phyloP scores from a whole-genome alignment of 2,888 invertebrate genomes.

The Philereme transversata region DNA sequence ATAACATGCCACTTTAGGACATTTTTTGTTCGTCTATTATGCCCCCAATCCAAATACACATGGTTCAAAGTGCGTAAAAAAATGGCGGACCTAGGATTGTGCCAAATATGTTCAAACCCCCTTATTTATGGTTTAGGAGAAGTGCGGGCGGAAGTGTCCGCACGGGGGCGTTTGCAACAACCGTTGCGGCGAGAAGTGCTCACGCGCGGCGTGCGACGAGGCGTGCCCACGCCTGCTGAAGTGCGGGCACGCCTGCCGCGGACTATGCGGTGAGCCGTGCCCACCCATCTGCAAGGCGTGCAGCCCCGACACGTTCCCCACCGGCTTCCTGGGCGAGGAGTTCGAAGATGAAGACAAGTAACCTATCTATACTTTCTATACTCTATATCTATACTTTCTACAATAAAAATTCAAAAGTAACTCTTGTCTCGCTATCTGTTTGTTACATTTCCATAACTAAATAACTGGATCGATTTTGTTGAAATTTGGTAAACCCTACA shows the following conservation, averaged over 20 bases:
- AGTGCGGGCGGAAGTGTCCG: constrained; percentile 67
- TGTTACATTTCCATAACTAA: too few species aligned
- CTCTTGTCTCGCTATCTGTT: too few species aligned
- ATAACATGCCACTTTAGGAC: too few species aligned
- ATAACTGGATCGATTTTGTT: too few species aligned
- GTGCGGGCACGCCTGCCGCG: constrained; percentile 87
- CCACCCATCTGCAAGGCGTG: constrained; percentile 85
- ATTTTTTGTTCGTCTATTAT: too few species aligned
- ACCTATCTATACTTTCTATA: constrained; percentile 6
- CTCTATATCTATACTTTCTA: too few species aligned
- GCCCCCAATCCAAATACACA: too few species aligned
- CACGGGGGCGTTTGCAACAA: constrained; percentile 74
- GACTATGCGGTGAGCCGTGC: constrained; percentile 89
- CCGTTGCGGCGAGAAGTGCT: constrained; percentile 75
- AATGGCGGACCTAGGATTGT: too few species aligned
- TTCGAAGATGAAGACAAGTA: constrained; percentile 80
- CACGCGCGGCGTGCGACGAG: constrained; percentile 67
- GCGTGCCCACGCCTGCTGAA: constrained; percentile 60
- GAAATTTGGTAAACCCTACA: too few species aligned
- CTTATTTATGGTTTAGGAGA: constrained; percentile 52
- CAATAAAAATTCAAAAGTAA: too few species aligned
- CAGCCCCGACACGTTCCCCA: constrained; percentile 74
- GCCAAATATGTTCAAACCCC: too few species aligned
- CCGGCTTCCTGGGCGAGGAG: constrained; percentile 62
- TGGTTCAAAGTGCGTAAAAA: too few species aligned